These are phyloP conservation scores for Pteria penguin DNA, from an alignment of 2,888 invertebrate species.

Conservation along the genomic window DNA sequence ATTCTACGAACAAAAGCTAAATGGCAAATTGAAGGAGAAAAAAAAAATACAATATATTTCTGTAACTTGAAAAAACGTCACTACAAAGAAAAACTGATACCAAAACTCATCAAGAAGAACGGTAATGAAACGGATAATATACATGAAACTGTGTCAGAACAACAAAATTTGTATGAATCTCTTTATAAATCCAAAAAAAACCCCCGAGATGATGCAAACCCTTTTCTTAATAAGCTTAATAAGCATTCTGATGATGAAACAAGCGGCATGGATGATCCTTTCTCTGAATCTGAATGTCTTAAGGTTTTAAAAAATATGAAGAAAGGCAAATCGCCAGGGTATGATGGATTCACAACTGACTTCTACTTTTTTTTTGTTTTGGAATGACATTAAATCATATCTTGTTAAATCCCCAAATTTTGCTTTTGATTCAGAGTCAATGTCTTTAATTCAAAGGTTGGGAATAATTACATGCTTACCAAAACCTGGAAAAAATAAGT, in stretches of 20 bases:
- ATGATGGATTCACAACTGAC: neutral
- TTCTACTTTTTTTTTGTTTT: slow-evolving; percentile 14
- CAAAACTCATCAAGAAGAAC: neutral
- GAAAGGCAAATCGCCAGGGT: slow-evolving; percentile 14
- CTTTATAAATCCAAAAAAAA: neutral
- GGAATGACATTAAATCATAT: neutral
- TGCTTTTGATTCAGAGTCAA: neutral
- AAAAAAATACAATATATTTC: neutral
- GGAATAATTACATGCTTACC: neutral
- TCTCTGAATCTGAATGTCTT: slow-evolving; percentile 8
- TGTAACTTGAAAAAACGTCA: slow-evolving; percentile 1
- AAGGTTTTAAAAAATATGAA: slow-evolving; percentile 13
- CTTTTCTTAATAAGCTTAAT: slow-evolving; percentile 6
- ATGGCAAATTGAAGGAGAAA: slow-evolving; percentile 11
- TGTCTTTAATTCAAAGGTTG: neutral
- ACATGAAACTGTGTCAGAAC: neutral
- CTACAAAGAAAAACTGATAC: slow-evolving; percentile 18
- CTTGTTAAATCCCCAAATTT: neutral
- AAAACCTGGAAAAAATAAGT: neutral
- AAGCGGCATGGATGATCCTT: neutral
- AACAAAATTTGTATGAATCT: slow-evolving; percentile 3
- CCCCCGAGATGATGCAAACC: neutral
- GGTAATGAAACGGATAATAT: neutral
- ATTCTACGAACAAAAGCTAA: slow-evolving; percentile 3
- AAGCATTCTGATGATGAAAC: slow-evolving; percentile 2